Base-by-base conservation (phyloP, 2,888 invertebrate species). In the Cacoxenus indagator region DNA sequence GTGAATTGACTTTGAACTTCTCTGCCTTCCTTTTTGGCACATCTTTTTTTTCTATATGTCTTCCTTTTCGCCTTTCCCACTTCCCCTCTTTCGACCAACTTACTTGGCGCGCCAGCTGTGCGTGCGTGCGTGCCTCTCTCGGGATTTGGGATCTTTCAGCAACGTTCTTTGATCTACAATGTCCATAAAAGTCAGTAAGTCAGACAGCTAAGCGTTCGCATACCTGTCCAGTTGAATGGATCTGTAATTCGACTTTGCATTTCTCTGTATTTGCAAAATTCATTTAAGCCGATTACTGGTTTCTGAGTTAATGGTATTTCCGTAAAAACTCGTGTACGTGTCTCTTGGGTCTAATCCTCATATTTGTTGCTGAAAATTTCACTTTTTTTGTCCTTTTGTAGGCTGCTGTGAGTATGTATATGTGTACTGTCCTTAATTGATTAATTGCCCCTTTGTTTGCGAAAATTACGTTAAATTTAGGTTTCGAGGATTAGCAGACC, bases 401-500 rank as follows among this genome's bases (percentile, higher is more conserved):
- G 65, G 69, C 64, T 71, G 69, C 64, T 71, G 74, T 74, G 71
- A 67, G 71, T 80, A 75, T 78, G 70, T 70, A 61, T 75, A 46
- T 62, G 69, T 64, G 64, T 46, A 75, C 77, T 78, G 76, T 77
- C 77, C 78, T 76, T 81, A 81, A 71, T 81, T 80, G 80, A 81
- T 81, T 82, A 82, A 82, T 82, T 78, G 81, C 76, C 75, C 73
- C 73, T 78, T 82, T 82, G 80, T 80, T 73, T 24, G 45, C 17
- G 24, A 45, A 51, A 51, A 69, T 77, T 78, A 75, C 78, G 73
- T 72, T 71, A 77, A 70, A 78, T 72, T 62, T 45, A 24, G 59
- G 37, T 22, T 62, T 62, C 19, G n/a, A 24, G 61, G 61, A 62
- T 62, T 62, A 62, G 61, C 45, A 62, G 26, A 55, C 9, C n/a